Conservation (phyloP, 2,797 vertebrate species). For the Hylomyscus alleni region DNA sequence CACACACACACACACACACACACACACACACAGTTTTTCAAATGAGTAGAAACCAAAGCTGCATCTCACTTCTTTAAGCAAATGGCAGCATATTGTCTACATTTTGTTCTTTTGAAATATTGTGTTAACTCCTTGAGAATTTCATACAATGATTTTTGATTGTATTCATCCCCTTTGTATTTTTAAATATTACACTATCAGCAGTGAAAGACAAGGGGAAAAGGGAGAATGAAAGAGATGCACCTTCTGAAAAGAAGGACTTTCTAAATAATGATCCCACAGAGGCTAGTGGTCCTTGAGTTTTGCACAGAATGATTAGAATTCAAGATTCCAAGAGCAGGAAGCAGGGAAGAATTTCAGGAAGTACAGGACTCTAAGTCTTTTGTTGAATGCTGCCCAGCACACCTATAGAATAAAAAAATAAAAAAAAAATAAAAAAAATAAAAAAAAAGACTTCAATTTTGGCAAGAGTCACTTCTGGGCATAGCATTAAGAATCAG, state of each 20-base stretch:
- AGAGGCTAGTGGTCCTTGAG: background rate
- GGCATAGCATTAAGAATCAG: background rate
- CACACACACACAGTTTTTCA: background rate
- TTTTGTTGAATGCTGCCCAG: background rate
- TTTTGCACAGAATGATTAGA: background rate
- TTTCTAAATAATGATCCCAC: background rate
- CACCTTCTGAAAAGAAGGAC: background rate
- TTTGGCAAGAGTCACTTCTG: background rate
- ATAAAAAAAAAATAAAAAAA: background rate
- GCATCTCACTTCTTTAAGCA: background rate
- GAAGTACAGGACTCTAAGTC: background rate
- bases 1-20: background rate
- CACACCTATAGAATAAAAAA: background rate
- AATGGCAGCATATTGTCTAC: background rate
- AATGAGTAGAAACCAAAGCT: background rate
- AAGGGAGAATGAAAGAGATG: background rate
- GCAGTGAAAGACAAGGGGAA: background rate
- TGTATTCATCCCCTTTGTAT: background rate
- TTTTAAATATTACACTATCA: slow-evolving; percentile 8
- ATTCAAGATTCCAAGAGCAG: background rate
- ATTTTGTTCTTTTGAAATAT: background rate
- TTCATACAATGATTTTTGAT: background rate
- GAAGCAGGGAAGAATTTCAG: slow-evolving; percentile 25
- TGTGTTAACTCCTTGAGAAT: too few species aligned
- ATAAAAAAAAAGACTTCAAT: background rate